Evolutionary conservation across 2,888 invertebrate genomes (phyloP).

Genomic region (Xylophagus ater): DNA sequence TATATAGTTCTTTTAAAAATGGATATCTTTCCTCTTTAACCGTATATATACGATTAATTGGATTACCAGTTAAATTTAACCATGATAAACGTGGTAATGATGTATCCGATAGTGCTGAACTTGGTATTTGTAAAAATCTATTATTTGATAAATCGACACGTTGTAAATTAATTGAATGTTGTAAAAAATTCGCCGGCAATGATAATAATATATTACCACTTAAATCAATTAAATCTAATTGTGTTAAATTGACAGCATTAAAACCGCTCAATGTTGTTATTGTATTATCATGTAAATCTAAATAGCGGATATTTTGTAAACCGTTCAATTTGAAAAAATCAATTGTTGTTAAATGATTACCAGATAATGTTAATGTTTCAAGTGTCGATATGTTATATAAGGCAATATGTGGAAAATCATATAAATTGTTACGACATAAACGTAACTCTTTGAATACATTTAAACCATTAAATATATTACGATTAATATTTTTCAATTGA

Average conservation of each 20-base stretch:
- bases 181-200: conserved; percentile 70
- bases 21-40: conserved; percentile 63
- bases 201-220: conserved; percentile 64
- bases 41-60: conserved; percentile 57
- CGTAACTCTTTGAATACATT: conserved; percentile 67
- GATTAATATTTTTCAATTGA: conserved; percentile 52
- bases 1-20: conserved; percentile 69
- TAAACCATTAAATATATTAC: conserved; percentile 60
- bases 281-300: conserved; percentile 63
- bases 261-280: conserved; percentile 67
- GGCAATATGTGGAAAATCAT: conserved; percentile 68
- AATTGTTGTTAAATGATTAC: conserved; percentile 55
- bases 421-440: conserved; percentile 60
- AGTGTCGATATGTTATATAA: conserved; percentile 63
- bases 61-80: conserved; percentile 75
- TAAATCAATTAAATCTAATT: conserved; percentile 61
- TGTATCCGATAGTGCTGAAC: conserved; percentile 58
- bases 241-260: conserved; percentile 61
- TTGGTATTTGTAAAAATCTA: conserved; percentile 66
- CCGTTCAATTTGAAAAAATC: conserved; percentile 70
- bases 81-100: conserved; percentile 60
- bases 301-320: conserved; percentile 58
- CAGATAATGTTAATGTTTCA: conserved; percentile 57
- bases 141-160: conserved; percentile 70
- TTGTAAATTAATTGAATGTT: conserved; percentile 57